Percentiles rank a stretch among this genome's conserved stretches.
Evolutionary conservation across 2,113 vertebrate species (phyloP).

Genomic region (Dolichotis patagonum): DNA sequence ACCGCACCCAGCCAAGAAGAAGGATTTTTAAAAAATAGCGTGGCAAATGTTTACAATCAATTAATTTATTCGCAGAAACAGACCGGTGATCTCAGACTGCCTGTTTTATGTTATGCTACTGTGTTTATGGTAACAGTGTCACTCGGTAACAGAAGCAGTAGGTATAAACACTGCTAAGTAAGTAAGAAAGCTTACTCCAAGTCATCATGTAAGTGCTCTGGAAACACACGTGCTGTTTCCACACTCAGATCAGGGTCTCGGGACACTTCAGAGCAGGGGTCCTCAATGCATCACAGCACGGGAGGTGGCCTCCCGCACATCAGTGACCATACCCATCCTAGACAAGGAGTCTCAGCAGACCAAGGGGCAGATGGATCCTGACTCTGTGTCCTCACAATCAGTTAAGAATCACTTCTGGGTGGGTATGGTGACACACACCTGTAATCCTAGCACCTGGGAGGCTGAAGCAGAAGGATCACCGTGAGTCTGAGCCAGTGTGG

Average conservation of each 20-base stretch:
- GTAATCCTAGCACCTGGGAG: neutral
- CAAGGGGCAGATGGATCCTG: neutral
- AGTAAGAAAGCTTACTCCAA: neutral
- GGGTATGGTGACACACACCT: neutral
- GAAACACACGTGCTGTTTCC: neutral
- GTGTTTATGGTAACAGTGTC: neutral
- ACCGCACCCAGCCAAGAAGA: neutral
- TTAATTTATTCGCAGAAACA: neutral
- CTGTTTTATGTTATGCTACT: neutral
- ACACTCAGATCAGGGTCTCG: neutral
- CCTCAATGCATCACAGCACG: accelerated
- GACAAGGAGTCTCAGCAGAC: neutral
- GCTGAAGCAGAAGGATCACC: neutral
- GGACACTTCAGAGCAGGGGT: neutral
- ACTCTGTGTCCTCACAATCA: neutral
- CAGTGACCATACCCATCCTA: neutral
- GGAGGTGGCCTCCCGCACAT: neutral
- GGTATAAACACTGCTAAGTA: neutral
- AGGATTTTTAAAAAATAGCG: neutral
- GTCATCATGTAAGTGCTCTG: neutral
- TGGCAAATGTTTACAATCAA: neutral
- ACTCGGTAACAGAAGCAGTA: neutral
- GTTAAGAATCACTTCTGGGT: neutral
- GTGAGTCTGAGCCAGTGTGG: neutral
- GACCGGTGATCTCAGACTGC: neutral